A percentile compares a stretch with the other conserved stretches of the same genome.
Conservation (phyloP, 2,888 invertebrate species). For the Tachystola acroxantha region DNA sequence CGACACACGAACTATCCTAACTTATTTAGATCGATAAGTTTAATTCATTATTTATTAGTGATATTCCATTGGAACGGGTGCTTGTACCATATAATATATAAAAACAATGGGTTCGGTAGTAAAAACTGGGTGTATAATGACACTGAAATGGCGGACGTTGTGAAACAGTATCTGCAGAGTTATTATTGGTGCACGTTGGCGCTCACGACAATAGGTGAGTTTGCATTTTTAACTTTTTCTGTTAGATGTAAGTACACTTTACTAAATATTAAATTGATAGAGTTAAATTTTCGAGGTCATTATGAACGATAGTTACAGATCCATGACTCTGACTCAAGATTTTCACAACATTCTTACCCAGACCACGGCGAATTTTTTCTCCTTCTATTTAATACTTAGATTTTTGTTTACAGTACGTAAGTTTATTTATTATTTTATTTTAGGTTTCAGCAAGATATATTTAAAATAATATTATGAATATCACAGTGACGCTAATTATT, state of each 20-base stretch:
- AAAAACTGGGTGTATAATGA: conserved; percentile 95
- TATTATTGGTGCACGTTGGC: conserved; percentile 99
- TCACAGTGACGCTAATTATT: too few species aligned
- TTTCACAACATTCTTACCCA: too few species aligned
- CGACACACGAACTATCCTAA: conserved; percentile 99
- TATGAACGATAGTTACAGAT: too few species aligned
- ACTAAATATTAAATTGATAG: too few species aligned
- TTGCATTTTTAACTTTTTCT: neutral
- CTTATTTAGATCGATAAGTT: conserved; percentile 93
- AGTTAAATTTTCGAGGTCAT: too few species aligned
- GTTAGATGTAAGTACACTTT: too few species aligned
- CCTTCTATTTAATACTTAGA: too few species aligned
- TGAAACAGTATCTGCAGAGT: conserved; percentile 97
- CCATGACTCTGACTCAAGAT: too few species aligned
- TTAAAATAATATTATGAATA: too few species aligned
- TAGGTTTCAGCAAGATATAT: neutral
- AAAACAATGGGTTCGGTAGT: conserved; percentile 96
- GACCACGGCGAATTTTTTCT: too few species aligned
- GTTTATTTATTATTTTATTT: too few species aligned
- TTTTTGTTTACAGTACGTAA: too few species aligned
- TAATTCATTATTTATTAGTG: conserved; percentile 97
- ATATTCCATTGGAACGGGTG: conserved; percentile 99
- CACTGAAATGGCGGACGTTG: conserved; percentile 91
- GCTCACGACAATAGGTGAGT: conserved; percentile 93
- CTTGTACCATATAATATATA: conserved; percentile 97